These are phyloP conservation scores for Pollicipes pollicipes DNA, from an alignment of 1,140 invertebrate species.

Conservation along the genomic window DNA sequence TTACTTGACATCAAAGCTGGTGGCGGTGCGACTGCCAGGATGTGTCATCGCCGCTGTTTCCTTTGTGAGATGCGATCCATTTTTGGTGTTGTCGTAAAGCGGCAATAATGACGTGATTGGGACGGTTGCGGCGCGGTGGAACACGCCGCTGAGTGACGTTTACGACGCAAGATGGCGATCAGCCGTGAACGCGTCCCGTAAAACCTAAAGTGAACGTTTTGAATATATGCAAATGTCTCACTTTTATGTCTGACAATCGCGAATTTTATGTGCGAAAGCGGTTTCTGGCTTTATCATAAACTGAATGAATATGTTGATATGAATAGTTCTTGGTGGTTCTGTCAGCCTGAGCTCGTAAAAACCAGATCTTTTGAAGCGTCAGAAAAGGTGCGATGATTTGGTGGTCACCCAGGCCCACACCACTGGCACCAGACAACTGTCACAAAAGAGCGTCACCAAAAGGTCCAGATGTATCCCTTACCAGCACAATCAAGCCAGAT, in stretches of 20 bases:
- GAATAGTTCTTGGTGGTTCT: background rate
- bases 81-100: background rate
- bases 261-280: background rate
- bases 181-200: background rate
- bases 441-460: background rate
- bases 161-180: background rate
- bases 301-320: conserved; percentile 2
- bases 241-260: conserved; percentile 1
- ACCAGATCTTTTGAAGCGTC: background rate
- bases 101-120: background rate
- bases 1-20: too few relatives aligned
- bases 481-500: background rate
- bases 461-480: background rate
- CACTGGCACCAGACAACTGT: background rate
- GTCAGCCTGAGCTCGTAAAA: background rate
- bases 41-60: background rate
- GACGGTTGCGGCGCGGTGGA: background rate
- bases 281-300: background rate
- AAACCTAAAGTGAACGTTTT: background rate
- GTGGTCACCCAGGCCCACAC: background rate
- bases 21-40: background rate
- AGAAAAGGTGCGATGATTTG: background rate
- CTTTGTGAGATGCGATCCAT: background rate
- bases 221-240: conserved; percentile 2
- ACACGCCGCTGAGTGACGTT: background rate